phyloP scores from a whole-genome alignment of 2,113 vertebrate genomes.

The Erpornis zantholeuca region DNA sequence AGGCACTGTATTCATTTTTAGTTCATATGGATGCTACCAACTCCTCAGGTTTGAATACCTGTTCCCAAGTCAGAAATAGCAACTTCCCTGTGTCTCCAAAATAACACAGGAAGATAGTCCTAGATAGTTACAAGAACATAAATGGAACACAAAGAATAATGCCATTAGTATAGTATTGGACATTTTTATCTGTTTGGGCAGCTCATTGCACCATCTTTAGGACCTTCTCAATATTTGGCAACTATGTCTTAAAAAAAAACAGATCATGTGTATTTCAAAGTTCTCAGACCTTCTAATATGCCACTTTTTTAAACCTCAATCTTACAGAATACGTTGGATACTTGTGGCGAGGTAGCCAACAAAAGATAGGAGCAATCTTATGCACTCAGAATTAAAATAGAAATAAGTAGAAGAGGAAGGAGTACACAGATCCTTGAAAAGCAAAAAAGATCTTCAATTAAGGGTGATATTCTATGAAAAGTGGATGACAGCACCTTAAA shows the following conservation, averaged over 20 bases:
- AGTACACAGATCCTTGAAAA: not conserved
- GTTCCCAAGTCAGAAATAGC: not conserved
- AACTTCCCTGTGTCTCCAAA: not conserved
- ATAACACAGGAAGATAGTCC: not conserved
- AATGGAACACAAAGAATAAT: not conserved
- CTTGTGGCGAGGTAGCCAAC: not conserved
- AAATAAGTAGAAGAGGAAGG: not conserved
- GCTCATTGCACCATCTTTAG: not conserved
- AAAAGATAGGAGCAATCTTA: not conserved
- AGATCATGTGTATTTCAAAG: not conserved
- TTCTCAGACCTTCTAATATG: not conserved
- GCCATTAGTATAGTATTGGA: not conserved
- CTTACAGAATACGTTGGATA: not conserved
- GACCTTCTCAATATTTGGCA: not conserved
- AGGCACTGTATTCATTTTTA: not conserved
- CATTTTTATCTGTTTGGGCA: not conserved
- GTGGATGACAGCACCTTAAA: not conserved
- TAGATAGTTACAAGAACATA: not conserved
- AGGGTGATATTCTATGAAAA: not conserved
- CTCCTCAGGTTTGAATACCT: not conserved
- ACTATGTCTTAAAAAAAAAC: accelerated
- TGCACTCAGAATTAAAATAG: not conserved
- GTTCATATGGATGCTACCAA: not conserved
- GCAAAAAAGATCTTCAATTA: not conserved
- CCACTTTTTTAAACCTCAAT: not conserved